Evolutionary conservation across 2,113 vertebrate genomes (phyloP).

Genomic region (Conger conger): DNA sequence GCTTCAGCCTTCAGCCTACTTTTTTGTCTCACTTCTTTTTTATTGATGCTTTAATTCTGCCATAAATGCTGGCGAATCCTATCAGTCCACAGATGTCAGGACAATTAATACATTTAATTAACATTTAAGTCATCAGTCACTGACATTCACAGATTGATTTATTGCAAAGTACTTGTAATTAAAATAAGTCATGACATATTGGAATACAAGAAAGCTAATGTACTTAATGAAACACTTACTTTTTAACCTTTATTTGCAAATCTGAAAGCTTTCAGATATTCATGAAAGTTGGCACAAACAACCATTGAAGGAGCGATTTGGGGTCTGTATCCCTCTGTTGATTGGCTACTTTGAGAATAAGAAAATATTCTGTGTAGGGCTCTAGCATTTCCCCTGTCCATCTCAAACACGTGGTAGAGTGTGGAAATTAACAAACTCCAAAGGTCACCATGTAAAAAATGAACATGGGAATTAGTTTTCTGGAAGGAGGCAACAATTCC

Average conservation of each 20-base stretch:
- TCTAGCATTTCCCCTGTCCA: background rate
- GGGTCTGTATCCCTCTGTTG: background rate
- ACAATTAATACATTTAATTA: slow-evolving; percentile 6
- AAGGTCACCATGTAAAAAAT: slow-evolving; percentile 1
- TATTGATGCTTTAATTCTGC: background rate
- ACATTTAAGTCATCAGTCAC: slow-evolving; percentile 6
- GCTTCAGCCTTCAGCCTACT: background rate
- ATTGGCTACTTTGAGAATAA: background rate
- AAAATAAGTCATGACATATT: background rate
- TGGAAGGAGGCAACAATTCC: background rate
- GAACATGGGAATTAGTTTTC: slow-evolving; percentile 8
- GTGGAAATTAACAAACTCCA: slow-evolving; percentile 13
- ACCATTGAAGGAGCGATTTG: background rate
- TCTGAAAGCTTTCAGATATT: background rate
- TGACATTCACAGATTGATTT: background rate
- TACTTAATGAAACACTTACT: background rate
- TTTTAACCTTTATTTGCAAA: background rate
- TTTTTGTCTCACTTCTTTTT: background rate
- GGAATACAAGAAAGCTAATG: background rate
- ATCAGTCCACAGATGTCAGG: background rate
- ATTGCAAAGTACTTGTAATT: background rate
- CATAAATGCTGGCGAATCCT: background rate
- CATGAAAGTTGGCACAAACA: background rate
- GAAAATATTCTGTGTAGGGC: background rate
- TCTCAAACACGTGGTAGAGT: slow-evolving; percentile 8